Percentiles rank a stretch among this genome's conserved stretches.
Conservation (phyloP, 2,797 vertebrate species). For the Novumbra hubbsi region DNA sequence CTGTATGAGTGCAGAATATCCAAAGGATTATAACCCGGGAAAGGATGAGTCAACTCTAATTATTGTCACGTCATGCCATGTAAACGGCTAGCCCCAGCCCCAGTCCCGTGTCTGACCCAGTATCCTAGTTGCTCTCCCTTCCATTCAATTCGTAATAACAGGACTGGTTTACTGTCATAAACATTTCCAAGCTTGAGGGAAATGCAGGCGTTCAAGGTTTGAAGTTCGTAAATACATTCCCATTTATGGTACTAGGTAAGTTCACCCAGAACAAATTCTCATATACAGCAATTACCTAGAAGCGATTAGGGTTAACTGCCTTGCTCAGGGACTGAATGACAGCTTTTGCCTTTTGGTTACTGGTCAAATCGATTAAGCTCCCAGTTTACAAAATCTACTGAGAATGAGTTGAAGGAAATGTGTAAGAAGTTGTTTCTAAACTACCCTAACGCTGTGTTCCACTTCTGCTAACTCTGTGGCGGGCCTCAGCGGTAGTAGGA, state of each 20-base stretch:
- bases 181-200: not conserved
- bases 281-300: too few species aligned
- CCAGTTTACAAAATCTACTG: not conserved
- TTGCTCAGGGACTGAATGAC: too few species aligned
- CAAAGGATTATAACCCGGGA: slow-evolving; percentile 66
- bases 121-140: not conserved
- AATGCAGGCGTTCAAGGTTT: not conserved
- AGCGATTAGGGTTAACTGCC: too few species aligned
- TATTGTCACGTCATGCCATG: slow-evolving; percentile 46
- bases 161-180: not conserved
- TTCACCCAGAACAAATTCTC: too few species aligned
- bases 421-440: not conserved
- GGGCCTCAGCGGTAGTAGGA: not conserved
- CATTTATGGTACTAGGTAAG: too few species aligned
- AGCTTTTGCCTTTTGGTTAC: too few species aligned
- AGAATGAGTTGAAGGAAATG: not conserved
- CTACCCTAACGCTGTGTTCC: not conserved
- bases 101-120: not conserved
- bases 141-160: not conserved
- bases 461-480: not conserved
- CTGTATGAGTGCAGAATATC: slow-evolving; percentile 66
- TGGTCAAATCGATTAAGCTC: too few species aligned
- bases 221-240: not conserved
- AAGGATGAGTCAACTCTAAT: slow-evolving; percentile 66
- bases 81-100: not conserved